Evolutionary conservation across 2,888 invertebrate species (phyloP), one percentile per base, ranked within the genome.

Genomic region (Amphipyra tragopoginis): DNA sequence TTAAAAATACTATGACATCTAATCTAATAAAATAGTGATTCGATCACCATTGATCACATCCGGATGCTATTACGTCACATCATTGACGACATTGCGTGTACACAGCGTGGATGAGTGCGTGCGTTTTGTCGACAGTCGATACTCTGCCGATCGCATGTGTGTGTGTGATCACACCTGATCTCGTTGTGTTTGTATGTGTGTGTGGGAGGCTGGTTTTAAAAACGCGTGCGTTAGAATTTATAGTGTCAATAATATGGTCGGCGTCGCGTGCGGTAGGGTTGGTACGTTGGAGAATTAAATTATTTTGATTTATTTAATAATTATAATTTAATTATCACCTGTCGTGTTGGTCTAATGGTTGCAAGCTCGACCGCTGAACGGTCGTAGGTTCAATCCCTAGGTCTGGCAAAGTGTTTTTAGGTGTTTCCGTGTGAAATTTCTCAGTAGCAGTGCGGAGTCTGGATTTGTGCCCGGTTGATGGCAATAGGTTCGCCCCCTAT

Each of bases 211-310:
- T 85, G 90, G 90, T 87, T 89, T 88, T 86, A 85, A 90, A 91
- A 91, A 90, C 83, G 89, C 89, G 90, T 89, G 90, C 84, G 91
- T 90, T 92, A 92, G 93, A 93, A 93, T 93, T 93, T 93, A 93
- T 93, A 87, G 92, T 91, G 93, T 93, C 93, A 93, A 93, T 93
- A 93, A 72, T 75, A 71, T 55, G 62, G 76, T 61, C 65, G 55
- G 14, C 66, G 65, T 66, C 79, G 72, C 65, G 69, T 57, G 49
- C 33, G 33, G 5, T 82, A 90, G 90, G 89, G 89, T 55, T 88
- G 87, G 4, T 75, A 4, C 52, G 0, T 1, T 1, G 8, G 8
- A 11, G 21, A 26, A 29, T 9, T 42, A 7, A 42, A 8, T 15
- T 15, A 14, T 14, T 13, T 29, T 29, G 2, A 29, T 29, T 29